phyloP scores from a whole-genome alignment of 2,888 invertebrate species.

The Drosophila greeni region DNA sequence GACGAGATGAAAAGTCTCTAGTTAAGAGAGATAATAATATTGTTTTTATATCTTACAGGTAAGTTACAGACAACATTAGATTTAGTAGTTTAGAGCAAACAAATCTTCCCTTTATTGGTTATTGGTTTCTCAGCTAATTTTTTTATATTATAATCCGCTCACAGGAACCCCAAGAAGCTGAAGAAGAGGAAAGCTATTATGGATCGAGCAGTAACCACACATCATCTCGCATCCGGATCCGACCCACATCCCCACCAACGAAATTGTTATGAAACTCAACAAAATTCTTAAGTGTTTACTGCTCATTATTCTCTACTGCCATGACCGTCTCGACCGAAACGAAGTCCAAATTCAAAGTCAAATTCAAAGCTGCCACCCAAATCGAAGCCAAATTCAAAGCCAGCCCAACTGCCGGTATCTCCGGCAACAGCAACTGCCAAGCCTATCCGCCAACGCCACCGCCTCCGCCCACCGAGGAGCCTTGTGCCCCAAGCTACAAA shows the following conservation, averaged over 20 bases:
- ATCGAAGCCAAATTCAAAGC: conserved; percentile 17
- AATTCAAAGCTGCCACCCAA: conserved; percentile 30
- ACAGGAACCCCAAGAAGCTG: conserved; percentile 35
- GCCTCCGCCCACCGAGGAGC: conserved; percentile 30
- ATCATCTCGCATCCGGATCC: conserved; percentile 21
- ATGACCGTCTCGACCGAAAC: conserved; percentile 40
- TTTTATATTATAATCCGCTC: background rate
- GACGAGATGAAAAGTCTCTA: conserved; percentile 36
- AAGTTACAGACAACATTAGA: conserved; percentile 24
- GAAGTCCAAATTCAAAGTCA: conserved; percentile 16
- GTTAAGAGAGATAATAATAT: conserved; percentile 56
- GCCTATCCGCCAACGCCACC: conserved; percentile 25
- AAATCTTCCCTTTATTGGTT: background rate
- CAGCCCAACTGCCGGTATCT: conserved; percentile 43
- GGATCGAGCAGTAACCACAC: conserved; percentile 49
- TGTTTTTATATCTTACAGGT: conserved; percentile 72
- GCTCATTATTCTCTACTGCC: conserved; percentile 60
- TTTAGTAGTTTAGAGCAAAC: background rate
- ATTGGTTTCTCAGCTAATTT: too few relatives aligned
- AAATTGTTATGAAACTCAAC: conserved; percentile 72
- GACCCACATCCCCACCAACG: conserved; percentile 36
- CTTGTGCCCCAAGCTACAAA: conserved; percentile 55
- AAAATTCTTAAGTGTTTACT: conserved; percentile 65
- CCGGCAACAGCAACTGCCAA: conserved; percentile 46
- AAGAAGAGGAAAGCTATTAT: conserved; percentile 48